These are phyloP conservation scores for Corythoichthys haematopterus DNA, from an alignment of 2,113 vertebrate genomes.

Conservation along the genomic window DNA sequence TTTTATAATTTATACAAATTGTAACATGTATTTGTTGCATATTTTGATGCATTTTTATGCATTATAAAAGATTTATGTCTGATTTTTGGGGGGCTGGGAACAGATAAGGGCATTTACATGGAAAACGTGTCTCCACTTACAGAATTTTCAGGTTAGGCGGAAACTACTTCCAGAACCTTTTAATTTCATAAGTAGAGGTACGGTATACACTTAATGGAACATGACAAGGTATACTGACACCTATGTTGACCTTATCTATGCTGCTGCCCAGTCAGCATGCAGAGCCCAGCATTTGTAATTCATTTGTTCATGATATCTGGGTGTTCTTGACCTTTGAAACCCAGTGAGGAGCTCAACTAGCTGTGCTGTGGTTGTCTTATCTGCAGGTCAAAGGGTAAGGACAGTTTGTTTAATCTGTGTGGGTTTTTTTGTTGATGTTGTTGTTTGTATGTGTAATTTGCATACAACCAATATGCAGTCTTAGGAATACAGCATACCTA, in stretches of 20 bases:
- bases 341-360: not conserved
- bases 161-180: too few species aligned
- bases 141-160: too few species aligned
- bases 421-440: not conserved
- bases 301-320: conserved; percentile 3
- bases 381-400: conserved; percentile 46
- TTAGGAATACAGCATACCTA: conserved; percentile 11
- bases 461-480: not conserved
- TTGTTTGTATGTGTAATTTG: not conserved
- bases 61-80: too few species aligned
- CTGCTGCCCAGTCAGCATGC: conserved; percentile 2
- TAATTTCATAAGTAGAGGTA: too few species aligned
- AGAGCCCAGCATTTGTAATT: not conserved
- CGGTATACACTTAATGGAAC: not conserved
- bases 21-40: too few species aligned
- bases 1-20: too few species aligned
- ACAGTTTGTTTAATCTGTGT: conserved; percentile 13
- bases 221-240: not conserved
- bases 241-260: not conserved
- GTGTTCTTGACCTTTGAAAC: conserved; percentile 55
- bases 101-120: too few species aligned
- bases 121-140: too few species aligned
- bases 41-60: too few species aligned
- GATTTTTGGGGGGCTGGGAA: too few species aligned
- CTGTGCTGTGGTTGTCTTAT: conserved; percentile 35